These are phyloP conservation scores for Notarius lentiginosus DNA, from an alignment of 2,113 vertebrate genomes.

Conservation along the genomic window DNA sequence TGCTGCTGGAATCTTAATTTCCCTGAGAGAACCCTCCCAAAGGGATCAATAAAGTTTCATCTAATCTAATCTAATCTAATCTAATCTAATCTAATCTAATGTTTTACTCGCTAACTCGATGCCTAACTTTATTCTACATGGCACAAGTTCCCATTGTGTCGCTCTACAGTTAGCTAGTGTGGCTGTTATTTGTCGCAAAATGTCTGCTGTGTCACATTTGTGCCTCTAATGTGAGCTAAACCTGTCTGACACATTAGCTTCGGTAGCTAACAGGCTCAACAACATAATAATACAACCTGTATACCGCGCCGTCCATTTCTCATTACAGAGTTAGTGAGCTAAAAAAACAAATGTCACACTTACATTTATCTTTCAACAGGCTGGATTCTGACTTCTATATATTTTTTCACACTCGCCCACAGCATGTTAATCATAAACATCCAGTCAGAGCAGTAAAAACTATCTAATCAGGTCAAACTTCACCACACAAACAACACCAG, in stretches of 20 bases:
- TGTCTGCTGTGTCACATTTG: neutral
- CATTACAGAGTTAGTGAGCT: neutral
- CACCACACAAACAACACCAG: neutral
- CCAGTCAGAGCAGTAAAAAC: neutral
- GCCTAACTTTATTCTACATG: neutral
- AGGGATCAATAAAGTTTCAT: too few relatives aligned
- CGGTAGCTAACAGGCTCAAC: neutral
- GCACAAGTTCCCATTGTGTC: too few relatives aligned
- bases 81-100: too few relatives aligned
- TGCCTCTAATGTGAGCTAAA: neutral
- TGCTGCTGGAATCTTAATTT: too few relatives aligned
- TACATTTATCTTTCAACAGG: neutral
- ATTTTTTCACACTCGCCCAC: neutral
- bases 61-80: too few relatives aligned
- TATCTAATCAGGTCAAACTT: slow-evolving; percentile 24
- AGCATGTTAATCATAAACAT: neutral
- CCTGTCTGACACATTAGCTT: neutral
- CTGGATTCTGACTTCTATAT: neutral
- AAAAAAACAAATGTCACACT: neutral
- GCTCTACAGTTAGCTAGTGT: neutral
- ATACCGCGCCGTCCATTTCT: slow-evolving; percentile 19
- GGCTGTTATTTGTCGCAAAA: neutral
- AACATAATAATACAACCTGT: neutral
- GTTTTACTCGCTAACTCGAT: neutral
- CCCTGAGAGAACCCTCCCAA: too few relatives aligned